Evolutionary conservation across 2,113 vertebrate genomes (phyloP), one percentile per base, ranked within the genome.

Genomic region (Monopterus albus): DNA sequence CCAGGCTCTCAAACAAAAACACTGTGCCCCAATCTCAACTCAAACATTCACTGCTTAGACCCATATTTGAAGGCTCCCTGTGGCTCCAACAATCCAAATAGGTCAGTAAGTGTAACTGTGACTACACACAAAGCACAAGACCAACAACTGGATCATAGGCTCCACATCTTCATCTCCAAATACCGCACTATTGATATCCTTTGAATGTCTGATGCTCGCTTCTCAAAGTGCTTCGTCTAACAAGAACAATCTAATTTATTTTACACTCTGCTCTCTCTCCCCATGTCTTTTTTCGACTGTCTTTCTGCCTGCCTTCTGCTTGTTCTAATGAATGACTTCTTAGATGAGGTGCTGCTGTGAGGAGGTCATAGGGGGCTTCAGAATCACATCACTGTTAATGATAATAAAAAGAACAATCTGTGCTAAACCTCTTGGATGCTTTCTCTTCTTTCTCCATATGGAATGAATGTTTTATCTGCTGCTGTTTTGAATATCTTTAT

Each of bases 401-500:
- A 89, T 88, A 92, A 93, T 91, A 92, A 93, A 94, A 92, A 90
- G 85, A 92, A 90, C 89, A 90, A 88, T 91, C 87, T 91, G 88
- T 72, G 79, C 83, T 77, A 88, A 90, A 91, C 81, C 83, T 78
- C 80, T 88, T 75, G 77, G 72, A 87, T 85, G 86, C 88, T 77
- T 67, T 60, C 50, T 64, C 70, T 80, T 71, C 85, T 66, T 72
- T 76, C 28, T 38, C 73, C 89, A 84, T 88, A 92, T 91, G 88
- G 88, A 90, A 56, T 29, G 23, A 72, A 64, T 83, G 77, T 88
- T 89, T 91, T 76, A 89, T 90, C 73, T 69, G 75, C 63, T 65
- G 56, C 86, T 89, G 81, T 74, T 86, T 65, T 78, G 62, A 69
- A 56, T 59, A 20, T 60, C 26, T 49, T 73, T 46, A 36, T 26